Percentiles rank a stretch among this genome's conserved stretches.
These are phyloP conservation scores for Brachyalestes nurse DNA, from an alignment of 2,797 vertebrate genomes.

Conservation along the genomic window DNA sequence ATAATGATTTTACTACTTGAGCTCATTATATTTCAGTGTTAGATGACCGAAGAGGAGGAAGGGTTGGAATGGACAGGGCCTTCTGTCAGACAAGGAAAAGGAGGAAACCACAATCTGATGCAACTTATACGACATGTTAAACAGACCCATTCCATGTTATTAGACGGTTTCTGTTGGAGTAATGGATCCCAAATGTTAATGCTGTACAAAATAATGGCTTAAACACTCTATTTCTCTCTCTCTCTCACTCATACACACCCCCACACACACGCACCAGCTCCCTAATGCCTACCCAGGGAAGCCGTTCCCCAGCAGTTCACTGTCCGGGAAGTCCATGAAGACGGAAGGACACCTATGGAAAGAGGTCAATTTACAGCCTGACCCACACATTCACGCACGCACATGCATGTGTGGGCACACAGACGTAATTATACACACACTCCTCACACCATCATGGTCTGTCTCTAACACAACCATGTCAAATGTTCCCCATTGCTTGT, in stretches of 20 bases:
- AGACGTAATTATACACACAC: background rate
- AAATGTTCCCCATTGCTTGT: constrained; percentile 2
- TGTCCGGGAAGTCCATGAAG: constrained; percentile 87
- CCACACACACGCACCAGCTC: constrained; percentile 58
- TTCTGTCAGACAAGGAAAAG: background rate
- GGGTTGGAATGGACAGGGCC: constrained; percentile 28
- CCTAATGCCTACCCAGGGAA: constrained; percentile 81
- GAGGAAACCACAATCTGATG: background rate
- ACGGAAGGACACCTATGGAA: constrained; percentile 85
- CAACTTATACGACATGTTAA: constrained; percentile 22
- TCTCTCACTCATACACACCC: constrained; percentile 39
- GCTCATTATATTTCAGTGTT: background rate
- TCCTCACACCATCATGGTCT: background rate
- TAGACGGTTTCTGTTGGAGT: constrained; percentile 1
- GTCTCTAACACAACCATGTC: background rate
- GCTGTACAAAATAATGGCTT: constrained; percentile 56
- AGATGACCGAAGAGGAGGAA: background rate
- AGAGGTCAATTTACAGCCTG: constrained; percentile 79
- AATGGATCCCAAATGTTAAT: constrained; percentile 38
- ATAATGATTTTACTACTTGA: background rate
- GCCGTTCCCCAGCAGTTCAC: constrained; percentile 83
- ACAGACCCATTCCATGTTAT: constrained; percentile 43
- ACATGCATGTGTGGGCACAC: constrained; percentile 36
- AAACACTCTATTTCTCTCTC: constrained; percentile 48
- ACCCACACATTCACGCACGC: constrained; percentile 48